Evolutionary conservation across 2,797 vertebrate genomes (phyloP).

Genomic region (Eulemur mongoz): DNA sequence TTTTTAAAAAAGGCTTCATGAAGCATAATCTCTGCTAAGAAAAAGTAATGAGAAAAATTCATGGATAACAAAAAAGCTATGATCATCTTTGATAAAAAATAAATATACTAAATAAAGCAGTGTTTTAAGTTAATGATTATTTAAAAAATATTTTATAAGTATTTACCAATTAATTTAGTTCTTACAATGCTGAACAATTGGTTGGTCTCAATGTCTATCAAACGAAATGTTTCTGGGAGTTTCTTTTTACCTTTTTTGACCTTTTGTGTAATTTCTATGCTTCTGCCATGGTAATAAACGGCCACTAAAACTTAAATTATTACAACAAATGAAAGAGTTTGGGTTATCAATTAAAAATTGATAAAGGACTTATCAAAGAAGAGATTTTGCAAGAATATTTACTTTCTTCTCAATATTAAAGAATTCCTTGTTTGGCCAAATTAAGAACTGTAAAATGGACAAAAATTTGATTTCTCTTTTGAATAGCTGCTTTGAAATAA

Average conservation of each 20-base stretch:
- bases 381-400: slow-evolving; percentile 14
- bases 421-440: neutral
- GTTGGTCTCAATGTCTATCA: neutral
- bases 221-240: neutral
- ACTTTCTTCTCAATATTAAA: neutral
- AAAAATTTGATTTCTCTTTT: slow-evolving; percentile 22
- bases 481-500: neutral
- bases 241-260: slow-evolving; percentile 23
- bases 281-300: neutral
- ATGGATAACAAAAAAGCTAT: neutral
- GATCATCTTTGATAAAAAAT: neutral
- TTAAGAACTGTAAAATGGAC: neutral
- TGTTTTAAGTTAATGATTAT: neutral
- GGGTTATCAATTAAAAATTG: neutral
- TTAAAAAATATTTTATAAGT: slow-evolving; percentile 1
- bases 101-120: neutral
- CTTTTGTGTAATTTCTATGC: neutral
- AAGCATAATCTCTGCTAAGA: neutral
- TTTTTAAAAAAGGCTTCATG: neutral
- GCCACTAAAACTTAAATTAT: neutral
- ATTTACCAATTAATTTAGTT: neutral
- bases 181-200: neutral
- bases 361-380: neutral
- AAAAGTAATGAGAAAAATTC: neutral
- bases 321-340: neutral